Conservation (phyloP, 2,113 vertebrate species). For the Candoia aspera region DNA sequence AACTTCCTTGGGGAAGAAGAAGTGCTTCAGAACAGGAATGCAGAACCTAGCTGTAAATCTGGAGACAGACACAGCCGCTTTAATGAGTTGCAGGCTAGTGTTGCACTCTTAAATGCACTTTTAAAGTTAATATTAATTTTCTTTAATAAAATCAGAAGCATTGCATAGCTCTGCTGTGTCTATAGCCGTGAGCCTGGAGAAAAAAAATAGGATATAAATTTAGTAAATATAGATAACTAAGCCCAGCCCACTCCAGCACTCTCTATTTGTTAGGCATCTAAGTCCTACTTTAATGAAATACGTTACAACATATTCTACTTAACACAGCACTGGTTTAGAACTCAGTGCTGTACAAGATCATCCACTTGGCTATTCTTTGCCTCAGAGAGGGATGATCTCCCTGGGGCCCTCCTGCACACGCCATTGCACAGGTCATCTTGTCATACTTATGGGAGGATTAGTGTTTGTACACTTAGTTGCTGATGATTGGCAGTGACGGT, state of each 20-base stretch:
- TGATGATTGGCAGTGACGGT: not conserved
- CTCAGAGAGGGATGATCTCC: not conserved
- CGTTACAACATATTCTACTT: slow-evolving; percentile 18
- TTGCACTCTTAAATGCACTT: not conserved
- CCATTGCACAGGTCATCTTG: not conserved
- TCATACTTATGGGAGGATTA: not conserved
- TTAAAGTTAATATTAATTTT: no score
- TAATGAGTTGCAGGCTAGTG: not conserved
- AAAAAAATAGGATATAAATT: not conserved
- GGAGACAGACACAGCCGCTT: not conserved
- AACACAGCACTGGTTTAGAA: not conserved
- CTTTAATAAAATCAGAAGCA: no score
- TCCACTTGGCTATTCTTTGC: not conserved
- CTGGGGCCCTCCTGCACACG: not conserved
- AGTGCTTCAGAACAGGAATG: not conserved
- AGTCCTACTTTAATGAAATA: slow-evolving; percentile 6
- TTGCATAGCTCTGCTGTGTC: not conserved
- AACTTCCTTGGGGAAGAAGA: not conserved
- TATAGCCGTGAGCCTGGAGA: not conserved
- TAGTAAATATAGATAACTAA: not conserved
- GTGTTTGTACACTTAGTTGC: not conserved
- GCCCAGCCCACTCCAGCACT: not conserved
- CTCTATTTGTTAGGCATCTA: not conserved
- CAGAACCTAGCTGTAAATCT: no score
- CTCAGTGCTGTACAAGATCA: not conserved